Evolutionary conservation across 2,797 vertebrate species (phyloP).

Genomic region (Cynopterus sphinx): DNA sequence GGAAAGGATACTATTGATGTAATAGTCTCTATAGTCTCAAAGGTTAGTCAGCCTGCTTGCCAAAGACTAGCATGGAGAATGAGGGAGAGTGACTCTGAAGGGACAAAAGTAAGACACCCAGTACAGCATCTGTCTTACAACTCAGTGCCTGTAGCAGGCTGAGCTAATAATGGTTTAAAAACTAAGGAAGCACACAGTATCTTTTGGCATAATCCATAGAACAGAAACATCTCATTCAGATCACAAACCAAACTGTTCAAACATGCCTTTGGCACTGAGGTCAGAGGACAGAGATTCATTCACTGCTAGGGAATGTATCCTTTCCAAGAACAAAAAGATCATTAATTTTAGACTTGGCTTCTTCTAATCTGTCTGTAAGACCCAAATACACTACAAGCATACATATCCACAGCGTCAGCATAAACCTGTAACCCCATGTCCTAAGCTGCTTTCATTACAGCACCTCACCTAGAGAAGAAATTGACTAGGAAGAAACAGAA

Average conservation of each 20-base stretch:
- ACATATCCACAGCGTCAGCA: constrained; percentile 7
- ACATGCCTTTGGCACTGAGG: constrained; percentile 71
- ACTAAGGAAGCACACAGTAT: constrained; percentile 41
- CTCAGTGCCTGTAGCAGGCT: not conserved
- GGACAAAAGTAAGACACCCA: not conserved
- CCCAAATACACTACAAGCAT: not conserved
- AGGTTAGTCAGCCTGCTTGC: not conserved
- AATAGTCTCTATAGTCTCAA: not conserved
- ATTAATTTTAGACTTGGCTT: constrained; percentile 72
- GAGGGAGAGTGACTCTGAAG: not conserved
- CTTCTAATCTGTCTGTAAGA: not conserved
- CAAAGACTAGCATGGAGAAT: not conserved
- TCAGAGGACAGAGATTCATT: constrained; percentile 61
- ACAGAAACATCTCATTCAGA: constrained; percentile 62
- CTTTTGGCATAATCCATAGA: constrained; percentile 45
- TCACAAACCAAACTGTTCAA: constrained; percentile 62
- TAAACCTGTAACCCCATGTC: constrained; percentile 46
- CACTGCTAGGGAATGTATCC: constrained; percentile 50
- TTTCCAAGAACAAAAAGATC: constrained; percentile 54
- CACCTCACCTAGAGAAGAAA: constrained; percentile 52
- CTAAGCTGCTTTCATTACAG: constrained; percentile 44
- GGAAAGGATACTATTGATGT: not conserved
- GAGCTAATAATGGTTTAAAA: not conserved
- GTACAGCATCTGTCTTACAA: constrained; percentile 6
- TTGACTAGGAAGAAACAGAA: not conserved